Evolutionary conservation across 1,140 invertebrate genomes (phyloP), one percentile per base, ranked within the genome.

Genomic region (Chrysomallon squamiferum): DNA sequence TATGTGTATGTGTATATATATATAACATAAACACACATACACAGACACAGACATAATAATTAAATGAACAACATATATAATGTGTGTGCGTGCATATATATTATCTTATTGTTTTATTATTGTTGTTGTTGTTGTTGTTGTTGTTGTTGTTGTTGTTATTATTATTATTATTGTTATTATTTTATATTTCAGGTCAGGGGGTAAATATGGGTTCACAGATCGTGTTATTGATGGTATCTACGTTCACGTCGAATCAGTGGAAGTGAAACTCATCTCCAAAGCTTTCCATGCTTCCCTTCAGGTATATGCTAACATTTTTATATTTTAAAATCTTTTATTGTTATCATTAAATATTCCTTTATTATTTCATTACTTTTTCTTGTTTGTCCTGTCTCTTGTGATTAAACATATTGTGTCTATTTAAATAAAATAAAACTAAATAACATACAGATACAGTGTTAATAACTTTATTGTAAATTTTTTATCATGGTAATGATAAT

Each of bases 141-240:
- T n/a, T n/a, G n/a, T n/a, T n/a, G n/a, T n/a, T n/a, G n/a, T n/a
- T n/a, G n/a, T n/a, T n/a, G n/a, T n/a, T n/a, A n/a, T n/a, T n/a
- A n/a, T n/a, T n/a, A n/a, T n/a, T n/a, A n/a, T n/a, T n/a, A n/a
- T n/a, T n/a, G n/a, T n/a, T n/a, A n/a, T n/a, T n/a, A n/a, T n/a
- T n/a, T n/a, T n/a, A n/a, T n/a, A 13, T 68, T 70, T 22, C 66
- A 82, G 82, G 63, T 86, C 88, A 43, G 78, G 80, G 38, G 88
- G 90, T 29, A 92, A 92, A 84, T 96, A 96, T 88, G 95, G 94
- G 71, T 96, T 95, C 86, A 92, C 93, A 62, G 93, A 97, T 81
- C 92, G 96, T 90, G 95, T 98, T 47, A 95, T 99, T 74, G 97
- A 99, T 88, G 96, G 96, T 43, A 97, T 99, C 79, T 97, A 94